Evolutionary conservation across 23 tunicate genomes (phyloP).

Genomic region (Trididemnum nubilum): DNA sequence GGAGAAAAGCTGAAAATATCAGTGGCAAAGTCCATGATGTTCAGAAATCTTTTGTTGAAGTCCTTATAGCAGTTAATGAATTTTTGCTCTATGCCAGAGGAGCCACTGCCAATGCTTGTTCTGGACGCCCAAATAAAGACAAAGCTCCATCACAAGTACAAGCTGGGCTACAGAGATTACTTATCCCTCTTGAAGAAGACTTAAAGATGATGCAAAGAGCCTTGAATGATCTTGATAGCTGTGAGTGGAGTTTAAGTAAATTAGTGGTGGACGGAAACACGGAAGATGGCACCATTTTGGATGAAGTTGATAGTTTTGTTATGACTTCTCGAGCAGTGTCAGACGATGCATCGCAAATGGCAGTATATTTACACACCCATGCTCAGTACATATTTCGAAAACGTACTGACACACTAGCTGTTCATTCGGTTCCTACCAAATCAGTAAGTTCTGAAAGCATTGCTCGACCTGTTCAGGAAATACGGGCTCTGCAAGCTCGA

Average conservation of each 20-base stretch:
- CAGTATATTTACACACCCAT: conserved; percentile 77
- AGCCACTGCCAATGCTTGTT: conserved; percentile 66
- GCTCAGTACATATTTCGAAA: conserved; percentile 65
- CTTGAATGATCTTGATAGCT: conserved; percentile 41
- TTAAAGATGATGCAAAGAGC: conserved; percentile 76
- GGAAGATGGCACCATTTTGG: conserved; percentile 51
- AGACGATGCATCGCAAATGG: conserved; percentile 89
- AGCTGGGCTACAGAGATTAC: conserved; percentile 47
- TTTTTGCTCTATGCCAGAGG: conserved; percentile 69
- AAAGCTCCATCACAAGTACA: conserved; percentile 41
- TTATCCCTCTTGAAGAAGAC: conserved; percentile 87
- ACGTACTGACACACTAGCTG: not conserved
- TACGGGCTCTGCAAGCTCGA: conserved; percentile 67
- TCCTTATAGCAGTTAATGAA: conserved; percentile 53
- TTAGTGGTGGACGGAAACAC: conserved; percentile 38
- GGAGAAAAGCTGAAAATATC: conserved; percentile 69
- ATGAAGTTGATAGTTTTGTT: conserved; percentile 89
- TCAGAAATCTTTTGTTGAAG: conserved; percentile 45
- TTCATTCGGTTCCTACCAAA: not conserved
- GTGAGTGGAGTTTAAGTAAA: conserved; percentile 60
- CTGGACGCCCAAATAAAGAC: conserved; percentile 20
- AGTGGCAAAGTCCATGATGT: conserved; percentile 51
- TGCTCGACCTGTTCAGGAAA: conserved; percentile 32
- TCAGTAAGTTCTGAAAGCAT: conserved; percentile 20
- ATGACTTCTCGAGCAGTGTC: conserved; percentile 94